These are phyloP conservation scores for Lipotes vexillifer DNA, from an alignment of 2,113 vertebrate species.

Conservation along the genomic window DNA sequence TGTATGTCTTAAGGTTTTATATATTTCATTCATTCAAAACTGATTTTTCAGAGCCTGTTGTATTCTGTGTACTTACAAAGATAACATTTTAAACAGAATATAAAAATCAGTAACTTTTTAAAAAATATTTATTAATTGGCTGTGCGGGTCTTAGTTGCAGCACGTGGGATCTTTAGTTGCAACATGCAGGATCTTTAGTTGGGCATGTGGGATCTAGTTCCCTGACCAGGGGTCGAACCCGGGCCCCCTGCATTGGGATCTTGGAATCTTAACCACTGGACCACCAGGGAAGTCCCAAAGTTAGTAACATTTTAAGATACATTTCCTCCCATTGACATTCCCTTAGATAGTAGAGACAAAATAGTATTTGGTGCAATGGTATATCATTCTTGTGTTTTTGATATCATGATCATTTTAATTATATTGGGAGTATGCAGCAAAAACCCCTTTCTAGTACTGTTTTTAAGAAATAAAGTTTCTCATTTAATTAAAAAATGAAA, in stretches of 20 bases:
- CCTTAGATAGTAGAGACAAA: neutral
- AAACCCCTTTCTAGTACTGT: neutral
- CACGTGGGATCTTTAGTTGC: too few species aligned
- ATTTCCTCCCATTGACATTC: neutral
- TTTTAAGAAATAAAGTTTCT: neutral
- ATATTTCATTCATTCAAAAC: neutral
- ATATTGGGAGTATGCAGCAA: neutral
- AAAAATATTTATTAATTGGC: too few species aligned
- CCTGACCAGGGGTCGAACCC: too few species aligned
- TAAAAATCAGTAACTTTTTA: neutral
- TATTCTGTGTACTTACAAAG: neutral
- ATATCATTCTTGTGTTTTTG: neutral
- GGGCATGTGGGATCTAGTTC: too few species aligned
- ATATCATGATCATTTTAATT: neutral
- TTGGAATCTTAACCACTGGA: too few species aligned
- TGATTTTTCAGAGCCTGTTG: neutral
- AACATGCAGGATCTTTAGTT: too few species aligned
- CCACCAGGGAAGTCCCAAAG: neutral
- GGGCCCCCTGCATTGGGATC: too few species aligned
- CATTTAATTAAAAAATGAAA: neutral
- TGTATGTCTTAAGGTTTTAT: neutral
- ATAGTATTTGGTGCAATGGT: neutral
- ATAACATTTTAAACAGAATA: neutral
- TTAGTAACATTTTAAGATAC: neutral
- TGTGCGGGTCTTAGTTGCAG: too few species aligned